Percentiles rank a stretch among this genome's conserved stretches.
These are phyloP conservation scores for Sylvia atricapilla DNA, from an alignment of 2,113 vertebrate genomes.

Conservation along the genomic window DNA sequence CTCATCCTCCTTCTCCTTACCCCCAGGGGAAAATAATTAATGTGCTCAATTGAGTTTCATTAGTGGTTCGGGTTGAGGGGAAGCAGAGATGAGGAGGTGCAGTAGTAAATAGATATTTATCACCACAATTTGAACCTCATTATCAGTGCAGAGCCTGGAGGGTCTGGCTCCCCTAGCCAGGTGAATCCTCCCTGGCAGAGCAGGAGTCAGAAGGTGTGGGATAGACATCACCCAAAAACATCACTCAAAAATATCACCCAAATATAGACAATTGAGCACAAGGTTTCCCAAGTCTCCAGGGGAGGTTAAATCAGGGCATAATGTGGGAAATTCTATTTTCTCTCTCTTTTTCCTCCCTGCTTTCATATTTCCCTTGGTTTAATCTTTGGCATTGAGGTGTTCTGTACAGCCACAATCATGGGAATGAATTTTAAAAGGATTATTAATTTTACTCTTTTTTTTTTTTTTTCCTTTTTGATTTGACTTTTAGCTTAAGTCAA, in stretches of 20 bases:
- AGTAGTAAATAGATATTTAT: not conserved
- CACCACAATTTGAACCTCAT: not conserved
- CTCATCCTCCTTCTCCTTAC: not conserved
- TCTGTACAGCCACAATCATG: conserved; percentile 12
- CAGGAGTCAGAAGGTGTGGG: not conserved
- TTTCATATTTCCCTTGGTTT: not conserved
- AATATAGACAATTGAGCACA: not conserved
- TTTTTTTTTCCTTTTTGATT: not conserved
- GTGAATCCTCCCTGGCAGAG: not conserved
- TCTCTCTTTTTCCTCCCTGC: not conserved
- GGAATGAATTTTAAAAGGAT: conserved; percentile 69
- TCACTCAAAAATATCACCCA: not conserved
- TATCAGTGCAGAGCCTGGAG: not conserved
- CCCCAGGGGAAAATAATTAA: conserved; percentile 26
- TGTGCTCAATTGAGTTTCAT: not conserved
- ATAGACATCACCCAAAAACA: not conserved
- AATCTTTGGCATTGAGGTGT: conserved; percentile 4
- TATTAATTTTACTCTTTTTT: conserved; percentile 50
- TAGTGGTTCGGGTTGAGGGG: not conserved
- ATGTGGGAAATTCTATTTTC: not conserved
- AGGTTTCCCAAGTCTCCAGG: not conserved
- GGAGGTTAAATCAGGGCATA: not conserved
- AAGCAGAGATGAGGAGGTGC: not conserved
- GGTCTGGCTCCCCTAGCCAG: not conserved
- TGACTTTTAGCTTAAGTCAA: conserved; percentile 67